Base-by-base conservation (phyloP, 1,140 invertebrate species). In the Paralvinella palmiformis region DNA sequence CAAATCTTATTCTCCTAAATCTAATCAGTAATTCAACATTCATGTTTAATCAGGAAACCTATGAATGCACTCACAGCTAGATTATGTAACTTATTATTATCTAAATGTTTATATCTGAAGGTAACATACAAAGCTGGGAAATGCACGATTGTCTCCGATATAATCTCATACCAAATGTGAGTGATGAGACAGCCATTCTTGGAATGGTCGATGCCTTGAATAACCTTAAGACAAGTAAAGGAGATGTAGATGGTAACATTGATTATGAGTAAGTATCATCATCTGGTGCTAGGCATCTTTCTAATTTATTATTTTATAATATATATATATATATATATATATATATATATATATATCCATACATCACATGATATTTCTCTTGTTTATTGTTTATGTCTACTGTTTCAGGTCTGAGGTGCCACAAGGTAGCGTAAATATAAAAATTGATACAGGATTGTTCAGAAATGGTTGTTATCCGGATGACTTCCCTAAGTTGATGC, bases 401-500 rank as follows among this genome's bases (percentile, higher is more conserved):
- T n/a, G n/a, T n/a, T n/a, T 31, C 32, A 57, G 24, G 32, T n/a
- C 7, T 32, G 10, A n/a, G 31, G 15, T 60, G 3, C 61, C 50
- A n/a, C 20, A 1, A 2, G 59, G 45, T 15, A 36, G 27, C 59
- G 66, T 74, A n/a, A 63, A 69, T 1, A 68, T 74, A 24, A 73
- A 74, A 58, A 59, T 74, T 27, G 73, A 74, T 44, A 56, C 67
- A 20, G 73, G 73, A n/a, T 73, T 73, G 73, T 68, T 66, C 2
- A 64, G 73, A 58, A 73, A 72, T 48, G 73, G 73, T 5, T 70
- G 70, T 60, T 69, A 73, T 37, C 63, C 67, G n/a, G 24, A 65
- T 3, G 64, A 73, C 29, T 45, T 73, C 3, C 41, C 56, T n/a
- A 45, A 13, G 22, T 29, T 74, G 15, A 59, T 72, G 7, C 45